Conservation (phyloP, 2,888 invertebrate species). For the Lithosia quadra region DNA sequence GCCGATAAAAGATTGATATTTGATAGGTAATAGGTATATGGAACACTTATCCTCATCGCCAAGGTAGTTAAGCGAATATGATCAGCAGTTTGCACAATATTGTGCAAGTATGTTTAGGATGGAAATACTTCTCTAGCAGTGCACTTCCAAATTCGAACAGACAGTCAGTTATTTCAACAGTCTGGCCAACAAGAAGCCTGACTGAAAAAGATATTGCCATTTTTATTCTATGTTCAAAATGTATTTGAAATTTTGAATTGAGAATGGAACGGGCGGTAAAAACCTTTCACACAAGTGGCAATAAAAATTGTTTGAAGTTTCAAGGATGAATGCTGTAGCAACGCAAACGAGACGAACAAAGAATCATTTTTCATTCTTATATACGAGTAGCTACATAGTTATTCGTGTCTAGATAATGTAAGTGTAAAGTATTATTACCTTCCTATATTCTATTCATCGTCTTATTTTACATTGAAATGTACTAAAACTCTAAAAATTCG, state of each 20-base stretch:
- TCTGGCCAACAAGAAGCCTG: no score
- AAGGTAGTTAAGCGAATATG: neutral
- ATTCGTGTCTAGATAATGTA: neutral
- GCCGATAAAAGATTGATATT: neutral
- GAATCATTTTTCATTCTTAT: constrained; percentile 12
- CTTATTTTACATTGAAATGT: no score
- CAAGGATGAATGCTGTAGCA: neutral
- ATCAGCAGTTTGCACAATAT: no score
- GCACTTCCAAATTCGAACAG: no score
- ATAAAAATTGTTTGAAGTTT: neutral
- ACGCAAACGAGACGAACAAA: neutral
- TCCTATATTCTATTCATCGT: neutral
- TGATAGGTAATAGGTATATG: neutral
- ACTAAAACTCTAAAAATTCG: no score
- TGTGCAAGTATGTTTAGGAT: no score
- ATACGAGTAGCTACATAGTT: no score
- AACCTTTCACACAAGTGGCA: neutral
- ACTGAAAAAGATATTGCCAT: no score
- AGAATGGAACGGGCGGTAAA: neutral
- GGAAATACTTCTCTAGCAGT: no score
- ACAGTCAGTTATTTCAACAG: no score
- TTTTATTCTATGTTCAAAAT: no score
- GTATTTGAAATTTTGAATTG: neutral
- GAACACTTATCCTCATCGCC: neutral
- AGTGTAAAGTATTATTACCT: neutral